Conservation (phyloP, 2,797 vertebrate genomes). For the Urophycis tenuis region DNA sequence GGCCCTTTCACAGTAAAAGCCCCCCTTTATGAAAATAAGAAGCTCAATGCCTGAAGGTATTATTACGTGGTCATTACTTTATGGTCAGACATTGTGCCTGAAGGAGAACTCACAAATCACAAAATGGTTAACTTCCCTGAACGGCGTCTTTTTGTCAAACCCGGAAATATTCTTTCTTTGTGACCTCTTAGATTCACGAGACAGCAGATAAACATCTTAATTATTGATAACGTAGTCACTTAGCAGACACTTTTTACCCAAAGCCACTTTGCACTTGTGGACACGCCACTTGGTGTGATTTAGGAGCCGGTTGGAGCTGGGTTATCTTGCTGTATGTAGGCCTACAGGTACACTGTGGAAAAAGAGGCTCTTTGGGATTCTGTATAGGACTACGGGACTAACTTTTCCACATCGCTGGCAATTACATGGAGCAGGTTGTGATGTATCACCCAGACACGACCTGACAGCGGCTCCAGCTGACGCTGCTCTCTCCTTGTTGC, state of each 20-base stretch:
- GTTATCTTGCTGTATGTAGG: background rate
- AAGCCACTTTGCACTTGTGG: background rate
- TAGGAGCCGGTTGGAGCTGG: background rate
- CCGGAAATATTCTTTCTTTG: background rate
- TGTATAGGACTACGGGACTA: background rate
- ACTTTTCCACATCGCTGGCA: background rate
- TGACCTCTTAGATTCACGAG: background rate
- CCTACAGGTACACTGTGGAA: background rate
- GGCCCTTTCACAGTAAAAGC: constrained; percentile 5
- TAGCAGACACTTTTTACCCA: background rate
- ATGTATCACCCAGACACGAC: background rate
- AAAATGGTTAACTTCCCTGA: background rate
- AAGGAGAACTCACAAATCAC: background rate
- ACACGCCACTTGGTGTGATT: background rate
- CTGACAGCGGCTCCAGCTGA: background rate
- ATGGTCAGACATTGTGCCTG: background rate
- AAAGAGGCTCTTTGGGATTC: background rate
- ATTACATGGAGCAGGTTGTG: background rate
- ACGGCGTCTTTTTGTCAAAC: background rate
- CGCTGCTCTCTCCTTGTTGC: background rate
- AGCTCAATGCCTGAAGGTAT: background rate
- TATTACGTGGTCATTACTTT: background rate
- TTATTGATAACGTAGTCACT: background rate
- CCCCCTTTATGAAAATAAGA: background rate
- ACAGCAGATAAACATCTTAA: background rate